Evolutionary conservation across 1,140 invertebrate genomes (phyloP), one percentile per base, ranked within the genome.

Genomic region (Arion vulgaris): DNA sequence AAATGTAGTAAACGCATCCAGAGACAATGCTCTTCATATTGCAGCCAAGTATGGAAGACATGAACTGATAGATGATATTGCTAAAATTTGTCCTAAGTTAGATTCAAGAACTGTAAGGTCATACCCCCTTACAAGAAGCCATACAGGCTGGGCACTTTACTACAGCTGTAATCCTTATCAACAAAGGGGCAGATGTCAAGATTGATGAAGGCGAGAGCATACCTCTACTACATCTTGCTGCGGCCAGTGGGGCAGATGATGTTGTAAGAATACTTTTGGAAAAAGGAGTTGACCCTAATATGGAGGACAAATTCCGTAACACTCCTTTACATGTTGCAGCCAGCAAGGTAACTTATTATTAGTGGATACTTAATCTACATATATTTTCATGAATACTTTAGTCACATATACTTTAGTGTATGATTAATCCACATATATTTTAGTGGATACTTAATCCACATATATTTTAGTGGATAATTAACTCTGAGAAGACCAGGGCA

Each of bases 301-400:
- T 41, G 19, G 28, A 26, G 38, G 81, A 83, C 36, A 32, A 11
- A n/a, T 49, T 34, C 15, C 72, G 68, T 19, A 78, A 83, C 34
- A 83, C 74, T 9, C 73, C 75, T 5, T 32, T 83, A 1, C 81
- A 83, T 39, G 34, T 83, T 0, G 74, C 75, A 2, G 75, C 53
- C 32, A 69, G 62, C 34, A 73, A 53, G 69, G 71, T 66, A 69
- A 41, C 23, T 49, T 49, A 19, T 49, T 19, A 49, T 49, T 49
- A 49, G 45, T 9, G 45, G 9, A 19, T 49, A 49, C 9, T 49
- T n/a, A n/a, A n/a, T n/a, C n/a, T n/a, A n/a, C n/a, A n/a, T n/a
- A n/a, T n/a, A n/a, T n/a, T n/a, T n/a, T n/a, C n/a, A n/a, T n/a
- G n/a, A n/a, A n/a, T n/a, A n/a, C n/a, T n/a, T n/a, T n/a, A n/a